Evolutionary conservation across 2,888 invertebrate genomes (phyloP).

Genomic region (Machimus rusticus): DNA sequence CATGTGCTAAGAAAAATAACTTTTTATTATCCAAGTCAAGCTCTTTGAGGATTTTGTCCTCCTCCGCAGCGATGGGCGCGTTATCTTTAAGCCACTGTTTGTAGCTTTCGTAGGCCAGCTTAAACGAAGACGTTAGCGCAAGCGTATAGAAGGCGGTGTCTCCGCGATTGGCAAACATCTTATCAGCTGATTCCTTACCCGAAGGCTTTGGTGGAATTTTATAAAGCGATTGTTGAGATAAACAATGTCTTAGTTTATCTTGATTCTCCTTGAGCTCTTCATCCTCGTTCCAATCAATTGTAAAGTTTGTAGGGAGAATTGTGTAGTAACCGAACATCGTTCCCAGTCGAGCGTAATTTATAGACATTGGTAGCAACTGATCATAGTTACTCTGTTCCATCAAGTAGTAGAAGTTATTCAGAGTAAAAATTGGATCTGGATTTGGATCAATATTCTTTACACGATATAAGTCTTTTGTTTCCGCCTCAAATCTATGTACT

Average conservation of each 20-base stretch:
- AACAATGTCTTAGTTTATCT: background rate
- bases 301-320: background rate
- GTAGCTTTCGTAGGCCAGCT: background rate
- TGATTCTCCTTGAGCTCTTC: background rate
- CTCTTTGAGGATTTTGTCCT: background rate
- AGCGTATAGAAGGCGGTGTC: background rate
- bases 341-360: background rate
- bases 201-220: background rate
- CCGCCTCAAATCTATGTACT: background rate
- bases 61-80: background rate
- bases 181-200: background rate
- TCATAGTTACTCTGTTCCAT: background rate
- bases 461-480: background rate
- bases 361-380: background rate
- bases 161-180: background rate
- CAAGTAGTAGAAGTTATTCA: background rate
- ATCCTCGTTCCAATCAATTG: background rate
- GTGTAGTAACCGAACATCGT: background rate
- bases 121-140: background rate
- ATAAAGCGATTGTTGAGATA: background rate
- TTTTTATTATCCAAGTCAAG: background rate
- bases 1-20: slow-evolving; percentile 5
- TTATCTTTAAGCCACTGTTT: background rate
- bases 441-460: background rate
- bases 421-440: background rate